phyloP scores from a whole-genome alignment of 2,797 vertebrate genomes.

The Adelosebastes latens region DNA sequence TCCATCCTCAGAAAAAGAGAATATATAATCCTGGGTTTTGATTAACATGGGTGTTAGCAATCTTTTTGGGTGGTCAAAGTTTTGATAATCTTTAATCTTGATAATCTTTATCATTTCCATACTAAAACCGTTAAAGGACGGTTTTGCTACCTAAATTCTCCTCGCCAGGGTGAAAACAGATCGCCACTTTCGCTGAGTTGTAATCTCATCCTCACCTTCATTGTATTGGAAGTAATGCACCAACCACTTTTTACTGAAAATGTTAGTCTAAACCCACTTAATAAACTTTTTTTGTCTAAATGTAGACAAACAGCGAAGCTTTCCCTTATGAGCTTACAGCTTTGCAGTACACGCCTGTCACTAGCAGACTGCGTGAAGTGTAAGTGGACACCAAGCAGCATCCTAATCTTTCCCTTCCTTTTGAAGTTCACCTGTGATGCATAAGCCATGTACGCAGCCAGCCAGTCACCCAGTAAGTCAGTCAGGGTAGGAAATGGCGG shows the following conservation, averaged over 20 bases:
- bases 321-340: background rate
- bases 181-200: background rate
- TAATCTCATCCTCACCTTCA: background rate
- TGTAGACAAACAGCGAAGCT: background rate
- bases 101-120: background rate
- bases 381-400: constrained; percentile 40
- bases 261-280: background rate
- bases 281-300: background rate
- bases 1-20: background rate
- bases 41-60: background rate
- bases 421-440: constrained; percentile 63
- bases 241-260: background rate
- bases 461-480: constrained; percentile 30
- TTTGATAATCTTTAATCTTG: background rate
- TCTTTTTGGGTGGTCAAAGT: background rate
- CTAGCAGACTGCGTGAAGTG: background rate
- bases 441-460: constrained; percentile 26
- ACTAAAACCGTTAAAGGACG: background rate
- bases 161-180: background rate
- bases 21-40: background rate
- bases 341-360: background rate
- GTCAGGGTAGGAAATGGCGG: constrained; percentile 60
- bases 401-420: constrained; percentile 35
- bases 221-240: background rate
- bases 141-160: no score